These are phyloP conservation scores for Dipodomys ordii DNA, from an alignment of 2,113 vertebrate genomes.

Conservation along the genomic window DNA sequence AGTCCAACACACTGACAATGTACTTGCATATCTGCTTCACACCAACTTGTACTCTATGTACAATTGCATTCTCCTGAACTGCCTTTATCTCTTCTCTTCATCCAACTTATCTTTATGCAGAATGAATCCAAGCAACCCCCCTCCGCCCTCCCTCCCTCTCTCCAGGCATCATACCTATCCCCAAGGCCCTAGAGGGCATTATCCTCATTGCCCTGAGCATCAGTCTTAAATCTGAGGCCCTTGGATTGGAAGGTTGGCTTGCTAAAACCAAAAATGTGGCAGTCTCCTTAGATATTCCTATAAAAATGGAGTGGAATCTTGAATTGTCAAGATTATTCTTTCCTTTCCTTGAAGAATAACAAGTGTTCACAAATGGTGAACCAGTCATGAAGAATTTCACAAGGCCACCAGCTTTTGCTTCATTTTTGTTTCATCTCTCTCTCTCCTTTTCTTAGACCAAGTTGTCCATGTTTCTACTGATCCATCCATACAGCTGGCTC, in stretches of 20 bases:
- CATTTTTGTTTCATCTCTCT: not conserved
- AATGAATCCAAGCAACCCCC: not conserved
- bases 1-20: not conserved
- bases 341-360: not conserved
- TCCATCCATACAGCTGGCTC: not conserved
- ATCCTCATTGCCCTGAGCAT: not conserved
- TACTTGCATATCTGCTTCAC: not conserved
- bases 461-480: not conserved
- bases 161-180: not conserved
- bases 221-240: not conserved
- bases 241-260: too few species aligned
- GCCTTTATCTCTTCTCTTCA: not conserved
- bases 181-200: too few species aligned
- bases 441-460: not conserved
- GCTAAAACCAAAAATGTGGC: not conserved
- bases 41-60: not conserved
- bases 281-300: not conserved
- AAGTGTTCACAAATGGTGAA: not conserved
- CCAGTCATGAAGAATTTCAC: not conserved
- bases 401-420: not conserved
- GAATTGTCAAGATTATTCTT: not conserved
- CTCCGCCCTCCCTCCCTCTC: not conserved
- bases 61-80: not conserved
- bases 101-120: not conserved
- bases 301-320: not conserved